Percentiles rank a stretch among this genome's conserved stretches.
phyloP scores from a whole-genome alignment of 2,888 invertebrate species.

The Drosophila anomalata region DNA sequence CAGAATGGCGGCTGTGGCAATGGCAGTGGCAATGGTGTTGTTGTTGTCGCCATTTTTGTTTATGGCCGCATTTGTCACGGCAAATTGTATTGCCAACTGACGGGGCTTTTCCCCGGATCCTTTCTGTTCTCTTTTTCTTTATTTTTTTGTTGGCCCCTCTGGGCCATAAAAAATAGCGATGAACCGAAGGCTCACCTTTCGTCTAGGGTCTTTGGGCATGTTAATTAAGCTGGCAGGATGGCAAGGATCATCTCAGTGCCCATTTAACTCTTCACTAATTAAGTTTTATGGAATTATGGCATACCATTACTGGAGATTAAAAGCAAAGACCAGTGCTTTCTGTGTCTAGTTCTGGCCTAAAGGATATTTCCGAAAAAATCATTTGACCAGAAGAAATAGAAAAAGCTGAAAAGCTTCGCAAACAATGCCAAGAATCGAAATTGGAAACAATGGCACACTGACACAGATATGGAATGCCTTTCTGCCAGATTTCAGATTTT shows the following conservation, averaged over 20 bases:
- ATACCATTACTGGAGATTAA: slow-evolving; percentile 1
- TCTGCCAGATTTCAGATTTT: slow-evolving; percentile 18
- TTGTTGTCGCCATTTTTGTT: slow-evolving; percentile 70
- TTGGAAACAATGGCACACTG: slow-evolving; percentile 45
- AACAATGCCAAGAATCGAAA: slow-evolving; percentile 25
- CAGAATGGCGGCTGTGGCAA: slow-evolving; percentile 23
- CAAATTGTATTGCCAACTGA: slow-evolving; percentile 66
- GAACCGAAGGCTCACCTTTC: slow-evolving; percentile 61
- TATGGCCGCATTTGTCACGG: slow-evolving; percentile 73
- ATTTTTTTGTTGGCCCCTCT: slow-evolving; percentile 12
- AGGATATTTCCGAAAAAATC: slow-evolving; percentile 6
- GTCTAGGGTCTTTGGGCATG: slow-evolving; percentile 49
- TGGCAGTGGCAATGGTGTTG: slow-evolving; percentile 37
- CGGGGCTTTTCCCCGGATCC: slow-evolving; percentile 18
- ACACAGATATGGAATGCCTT: slow-evolving; percentile 42
- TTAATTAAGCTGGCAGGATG: slow-evolving; percentile 56
- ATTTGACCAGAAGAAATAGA: neutral
- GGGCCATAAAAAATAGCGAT: slow-evolving; percentile 47
- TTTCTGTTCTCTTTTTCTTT: neutral
- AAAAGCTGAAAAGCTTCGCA: neutral
- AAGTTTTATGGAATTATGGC: slow-evolving; percentile 41
- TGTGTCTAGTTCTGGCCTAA: neutral
- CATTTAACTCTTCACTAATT: slow-evolving; percentile 53
- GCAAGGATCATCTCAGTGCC: slow-evolving; percentile 34
- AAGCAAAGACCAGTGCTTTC: neutral